Evolutionary conservation across 2,888 invertebrate species (phyloP).

Genomic region (Apantesis nais): DNA sequence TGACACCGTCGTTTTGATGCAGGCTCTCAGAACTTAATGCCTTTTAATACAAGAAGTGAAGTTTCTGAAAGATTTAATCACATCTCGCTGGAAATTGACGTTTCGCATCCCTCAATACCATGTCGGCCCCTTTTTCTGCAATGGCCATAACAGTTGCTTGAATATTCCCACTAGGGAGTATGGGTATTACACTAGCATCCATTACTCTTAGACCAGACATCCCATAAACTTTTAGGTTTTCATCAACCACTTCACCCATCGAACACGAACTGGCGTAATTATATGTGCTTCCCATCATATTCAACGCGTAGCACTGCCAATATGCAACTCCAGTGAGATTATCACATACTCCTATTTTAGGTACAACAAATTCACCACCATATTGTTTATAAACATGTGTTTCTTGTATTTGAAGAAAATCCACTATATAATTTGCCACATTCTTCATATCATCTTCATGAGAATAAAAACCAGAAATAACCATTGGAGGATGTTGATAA

Average conservation of each 20-base stretch:
- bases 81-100: neutral
- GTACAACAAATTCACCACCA: constrained; percentile 54
- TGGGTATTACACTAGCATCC: constrained; percentile 87
- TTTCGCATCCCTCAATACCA: constrained; percentile 35
- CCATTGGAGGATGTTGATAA: constrained; percentile 83
- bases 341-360: constrained; percentile 32
- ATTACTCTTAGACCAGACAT: constrained; percentile 84
- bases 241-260: constrained; percentile 43
- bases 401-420: constrained; percentile 58
- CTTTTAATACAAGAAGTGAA: neutral
- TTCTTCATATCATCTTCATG: constrained; percentile 78
- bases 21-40: neutral
- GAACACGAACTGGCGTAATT: constrained; percentile 41
- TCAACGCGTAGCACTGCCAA: constrained; percentile 37
- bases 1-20: neutral
- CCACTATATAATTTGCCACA: constrained; percentile 63
- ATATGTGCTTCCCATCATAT: constrained; percentile 22
- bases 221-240: constrained; percentile 71
- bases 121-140: constrained; percentile 81
- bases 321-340: constrained; percentile 12
- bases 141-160: constrained; percentile 86
- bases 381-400: constrained; percentile 69
- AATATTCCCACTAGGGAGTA: constrained; percentile 83
- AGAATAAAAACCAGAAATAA: constrained; percentile 85
- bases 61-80: neutral